Evolutionary conservation across 1,140 invertebrate species (phyloP).

Genomic region (Drosophila oshimai): DNA sequence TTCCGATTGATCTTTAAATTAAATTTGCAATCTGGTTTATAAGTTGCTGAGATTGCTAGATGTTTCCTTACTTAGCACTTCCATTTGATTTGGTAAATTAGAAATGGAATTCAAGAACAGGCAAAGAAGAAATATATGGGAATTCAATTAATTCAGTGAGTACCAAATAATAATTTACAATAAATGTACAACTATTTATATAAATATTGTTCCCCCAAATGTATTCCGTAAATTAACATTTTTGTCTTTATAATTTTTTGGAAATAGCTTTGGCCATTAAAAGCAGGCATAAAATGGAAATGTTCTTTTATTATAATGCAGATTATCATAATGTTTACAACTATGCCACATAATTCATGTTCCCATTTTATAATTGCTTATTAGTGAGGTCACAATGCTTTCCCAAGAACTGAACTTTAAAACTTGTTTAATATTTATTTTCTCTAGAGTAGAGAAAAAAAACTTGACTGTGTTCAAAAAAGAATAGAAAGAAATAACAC

Average conservation of each 20-base stretch:
- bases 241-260: too few relatives aligned
- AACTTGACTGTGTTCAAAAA: background rate
- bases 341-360: background rate
- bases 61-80: background rate
- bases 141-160: too few relatives aligned
- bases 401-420: background rate
- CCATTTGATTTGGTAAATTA: background rate
- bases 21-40: constrained; percentile 42
- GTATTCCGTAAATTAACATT: too few relatives aligned
- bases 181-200: too few relatives aligned
- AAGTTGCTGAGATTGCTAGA: background rate
- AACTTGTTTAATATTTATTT: constrained; percentile 1
- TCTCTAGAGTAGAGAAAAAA: background rate
- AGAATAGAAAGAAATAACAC: constrained; percentile 1
- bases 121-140: too few relatives aligned
- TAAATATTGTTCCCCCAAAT: too few relatives aligned
- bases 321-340: background rate
- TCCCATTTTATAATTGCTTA: background rate
- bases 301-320: background rate
- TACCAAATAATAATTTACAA: too few relatives aligned
- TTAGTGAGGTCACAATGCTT: background rate
- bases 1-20: constrained; percentile 41
- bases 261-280: background rate
- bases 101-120: too few relatives aligned
- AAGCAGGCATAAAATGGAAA: background rate